Percentiles rank a stretch among this genome's conserved stretches.
Evolutionary conservation across 1,140 invertebrate species (phyloP).

Genomic region (Arion vulgaris): DNA sequence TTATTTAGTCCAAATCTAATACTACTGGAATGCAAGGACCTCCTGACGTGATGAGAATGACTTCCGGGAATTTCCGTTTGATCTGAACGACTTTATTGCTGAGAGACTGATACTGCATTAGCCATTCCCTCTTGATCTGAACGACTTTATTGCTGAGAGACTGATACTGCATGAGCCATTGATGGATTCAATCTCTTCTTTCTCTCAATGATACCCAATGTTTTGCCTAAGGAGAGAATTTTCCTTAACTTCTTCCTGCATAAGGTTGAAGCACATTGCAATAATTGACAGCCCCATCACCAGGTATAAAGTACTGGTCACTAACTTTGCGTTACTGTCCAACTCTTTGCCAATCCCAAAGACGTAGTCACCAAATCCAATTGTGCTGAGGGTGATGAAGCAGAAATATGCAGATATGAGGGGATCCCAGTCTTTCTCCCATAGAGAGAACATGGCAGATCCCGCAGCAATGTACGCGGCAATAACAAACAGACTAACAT

Average conservation of each 20-base stretch:
- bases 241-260: slow-evolving; percentile 88
- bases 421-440: slow-evolving; percentile 85
- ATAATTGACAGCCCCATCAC: slow-evolving; percentile 96
- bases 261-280: slow-evolving; percentile 99
- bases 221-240: slow-evolving; percentile 81
- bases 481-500: slow-evolving; percentile 66
- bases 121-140: too few species aligned
- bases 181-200: not conserved
- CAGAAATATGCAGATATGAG: slow-evolving; percentile 95
- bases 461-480: slow-evolving; percentile 68
- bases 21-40: too few species aligned
- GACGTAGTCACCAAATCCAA: slow-evolving; percentile 96
- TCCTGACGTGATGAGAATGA: too few species aligned
- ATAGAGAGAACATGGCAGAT: slow-evolving; percentile 67
- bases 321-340: slow-evolving; percentile 68
- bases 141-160: too few species aligned
- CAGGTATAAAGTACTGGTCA: slow-evolving; percentile 64
- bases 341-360: slow-evolving; percentile 81
- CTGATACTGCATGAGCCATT: too few species aligned
- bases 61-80: too few species aligned
- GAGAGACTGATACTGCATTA: too few species aligned
- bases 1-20: too few species aligned
- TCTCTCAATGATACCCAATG: slow-evolving; percentile 45
- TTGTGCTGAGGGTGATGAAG: slow-evolving; percentile 71
- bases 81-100: too few species aligned